phyloP scores from a whole-genome alignment of 35 echinoderm and acorn worm genomes.

The Lytechinus variegatus region DNA sequence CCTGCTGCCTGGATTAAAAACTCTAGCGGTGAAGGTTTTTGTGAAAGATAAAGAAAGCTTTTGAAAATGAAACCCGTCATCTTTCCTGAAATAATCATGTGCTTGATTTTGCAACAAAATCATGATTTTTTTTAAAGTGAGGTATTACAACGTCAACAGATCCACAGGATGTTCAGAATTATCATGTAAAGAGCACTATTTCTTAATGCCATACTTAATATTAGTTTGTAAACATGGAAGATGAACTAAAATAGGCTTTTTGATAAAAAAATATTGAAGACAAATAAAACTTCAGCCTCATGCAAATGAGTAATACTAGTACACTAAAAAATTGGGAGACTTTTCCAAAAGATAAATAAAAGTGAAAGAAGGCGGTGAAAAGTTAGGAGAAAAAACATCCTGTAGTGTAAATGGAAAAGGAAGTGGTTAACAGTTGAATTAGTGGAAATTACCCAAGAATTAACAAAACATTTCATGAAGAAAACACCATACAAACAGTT shows the following conservation, averaged over 20 bases:
- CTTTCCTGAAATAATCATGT: background rate
- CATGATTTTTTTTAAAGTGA: no score
- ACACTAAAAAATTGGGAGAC: no score
- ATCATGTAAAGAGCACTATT: no score
- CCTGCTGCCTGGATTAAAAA: background rate
- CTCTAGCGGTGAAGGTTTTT: no score
- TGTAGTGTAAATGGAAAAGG: background rate
- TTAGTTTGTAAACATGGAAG: no score
- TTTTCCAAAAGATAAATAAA: background rate
- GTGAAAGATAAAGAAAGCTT: background rate
- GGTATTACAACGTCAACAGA: no score
- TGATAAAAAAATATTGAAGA: no score
- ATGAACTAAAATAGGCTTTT: no score
- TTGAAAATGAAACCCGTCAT: slow-evolving; percentile 10
- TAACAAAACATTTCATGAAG: background rate
- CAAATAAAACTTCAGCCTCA: no score
- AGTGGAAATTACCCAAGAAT: background rate
- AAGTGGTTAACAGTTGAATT: background rate
- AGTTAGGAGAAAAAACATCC: background rate
- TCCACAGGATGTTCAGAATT: no score
- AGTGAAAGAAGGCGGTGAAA: background rate
- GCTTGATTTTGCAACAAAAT: background rate
- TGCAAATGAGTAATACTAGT: no score
- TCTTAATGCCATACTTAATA: no score
- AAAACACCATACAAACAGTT: background rate